phyloP scores from a whole-genome alignment of 2,797 vertebrate genomes.

The Stomatorhinus walkeri region DNA sequence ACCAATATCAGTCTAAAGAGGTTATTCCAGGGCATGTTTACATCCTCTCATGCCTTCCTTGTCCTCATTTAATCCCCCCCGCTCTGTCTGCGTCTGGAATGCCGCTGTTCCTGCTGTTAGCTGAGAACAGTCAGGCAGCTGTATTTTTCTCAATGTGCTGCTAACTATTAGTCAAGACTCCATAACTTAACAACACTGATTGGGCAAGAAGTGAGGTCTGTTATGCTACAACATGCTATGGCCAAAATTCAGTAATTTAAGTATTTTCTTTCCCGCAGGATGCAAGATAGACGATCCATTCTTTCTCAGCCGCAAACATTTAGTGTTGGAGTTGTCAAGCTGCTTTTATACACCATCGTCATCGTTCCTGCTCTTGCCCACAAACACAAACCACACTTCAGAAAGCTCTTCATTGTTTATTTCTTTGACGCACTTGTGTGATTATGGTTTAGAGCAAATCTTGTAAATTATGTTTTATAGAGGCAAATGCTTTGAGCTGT shows the following conservation, averaged over 20 bases:
- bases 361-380: neutral
- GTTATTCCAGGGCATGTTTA: slow-evolving; percentile 1
- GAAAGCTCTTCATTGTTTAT: slow-evolving; percentile 4
- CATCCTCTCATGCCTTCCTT: neutral
- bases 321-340: neutral
- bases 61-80: neutral
- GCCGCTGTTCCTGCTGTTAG: neutral
- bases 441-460: slow-evolving; percentile 3
- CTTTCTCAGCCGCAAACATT: neutral
- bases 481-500: neutral
- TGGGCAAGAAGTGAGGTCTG: neutral
- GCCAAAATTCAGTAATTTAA: slow-evolving; percentile 1
- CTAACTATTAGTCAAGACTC: neutral
- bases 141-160: neutral
- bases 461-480: slow-evolving; percentile 4
- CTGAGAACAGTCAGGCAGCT: neutral
- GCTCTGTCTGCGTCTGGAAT: neutral
- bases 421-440: neutral
- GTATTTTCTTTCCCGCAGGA: neutral
- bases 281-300: neutral
- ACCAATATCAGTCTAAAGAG: neutral
- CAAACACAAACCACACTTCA: neutral
- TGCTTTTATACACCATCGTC: neutral
- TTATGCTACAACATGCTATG: neutral
- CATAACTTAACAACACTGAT: neutral